Evolutionary conservation across 2,113 vertebrate species (phyloP), one percentile per base, ranked within the genome.

Genomic region (Scomber colias): DNA sequence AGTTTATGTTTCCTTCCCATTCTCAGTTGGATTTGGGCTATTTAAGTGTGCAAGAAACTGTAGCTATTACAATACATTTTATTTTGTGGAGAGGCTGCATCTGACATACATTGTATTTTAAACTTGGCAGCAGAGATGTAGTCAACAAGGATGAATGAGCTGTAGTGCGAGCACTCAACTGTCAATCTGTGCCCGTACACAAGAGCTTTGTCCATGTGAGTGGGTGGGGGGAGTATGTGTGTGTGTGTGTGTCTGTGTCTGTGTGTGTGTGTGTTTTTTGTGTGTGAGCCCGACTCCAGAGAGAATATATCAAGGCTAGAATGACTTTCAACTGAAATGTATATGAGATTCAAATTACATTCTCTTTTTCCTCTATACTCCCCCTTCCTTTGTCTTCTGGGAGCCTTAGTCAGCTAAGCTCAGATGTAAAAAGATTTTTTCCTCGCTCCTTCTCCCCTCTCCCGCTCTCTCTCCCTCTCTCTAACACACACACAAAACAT

Each of bases 261-360:
- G 90, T 86, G 30, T 40, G 21, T 81, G 56, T 71, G 48, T 66
- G 79, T 74, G 90, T 87, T 27, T 27, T 27, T 57, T 53, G 72
- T 48, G 85, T 78, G 83, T 78, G 80, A 85, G 85, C 84, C 76
- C 57, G 62, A 92, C 94, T 92, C 92, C 85, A 86, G 88, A 93
- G 94, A 90, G 90, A 92, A 90, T 85, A 81, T 89, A 94, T 94
- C 89, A 94, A 94, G 93, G 92, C 93, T 94, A 90, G 87, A 87
- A 89, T 89, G 92, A 94, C 93, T 92, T 96, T 95, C 94, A 93
- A 94, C 91, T 88, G 93, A 96, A 95, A 95, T 90, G 93, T 95
- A 95, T 95, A 95, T 92, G 92, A 96, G 95, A 94, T 93, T 93
- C 75, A 83, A 93, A 95, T 89, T 83, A 86, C 90, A 86, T 94